phyloP scores from a whole-genome alignment of 2,888 invertebrate species.

The Invenusta paracnida region DNA sequence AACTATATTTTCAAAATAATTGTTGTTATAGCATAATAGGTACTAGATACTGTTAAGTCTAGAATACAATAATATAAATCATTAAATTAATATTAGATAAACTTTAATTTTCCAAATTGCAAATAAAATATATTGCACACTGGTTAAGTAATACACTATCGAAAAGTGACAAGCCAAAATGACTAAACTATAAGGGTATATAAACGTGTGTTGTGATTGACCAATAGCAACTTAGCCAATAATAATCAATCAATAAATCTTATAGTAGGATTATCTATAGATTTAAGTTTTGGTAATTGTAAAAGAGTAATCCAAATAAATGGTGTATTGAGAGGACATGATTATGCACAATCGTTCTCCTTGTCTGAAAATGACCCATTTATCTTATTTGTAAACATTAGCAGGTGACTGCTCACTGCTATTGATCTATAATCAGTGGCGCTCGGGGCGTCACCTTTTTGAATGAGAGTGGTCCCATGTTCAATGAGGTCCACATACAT shows the following conservation, averaged over 20 bases:
- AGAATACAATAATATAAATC: neutral
- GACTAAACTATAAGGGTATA: neutral
- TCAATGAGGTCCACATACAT: too few species aligned
- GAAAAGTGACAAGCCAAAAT: neutral
- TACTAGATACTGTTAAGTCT: neutral
- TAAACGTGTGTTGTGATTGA: neutral
- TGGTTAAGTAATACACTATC: neutral
- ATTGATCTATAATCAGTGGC: too few species aligned
- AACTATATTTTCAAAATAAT: neutral
- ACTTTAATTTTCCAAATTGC: neutral
- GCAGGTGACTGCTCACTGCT: too few species aligned
- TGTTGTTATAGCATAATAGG: neutral
- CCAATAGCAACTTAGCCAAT: neutral
- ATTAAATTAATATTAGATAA: neutral
- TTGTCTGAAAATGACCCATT: too few species aligned
- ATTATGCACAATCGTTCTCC: too few species aligned
- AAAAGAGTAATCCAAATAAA: too few species aligned
- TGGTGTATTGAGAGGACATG: too few species aligned
- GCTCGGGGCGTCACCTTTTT: too few species aligned
- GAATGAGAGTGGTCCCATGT: too few species aligned
- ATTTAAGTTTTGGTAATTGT: too few species aligned
- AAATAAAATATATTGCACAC: neutral
- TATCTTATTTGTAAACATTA: too few species aligned
- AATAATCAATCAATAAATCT: neutral
- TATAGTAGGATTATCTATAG: too few species aligned